Evolutionary conservation across 2,113 vertebrate genomes (phyloP).

Genomic region (Actinemys pallida): DNA sequence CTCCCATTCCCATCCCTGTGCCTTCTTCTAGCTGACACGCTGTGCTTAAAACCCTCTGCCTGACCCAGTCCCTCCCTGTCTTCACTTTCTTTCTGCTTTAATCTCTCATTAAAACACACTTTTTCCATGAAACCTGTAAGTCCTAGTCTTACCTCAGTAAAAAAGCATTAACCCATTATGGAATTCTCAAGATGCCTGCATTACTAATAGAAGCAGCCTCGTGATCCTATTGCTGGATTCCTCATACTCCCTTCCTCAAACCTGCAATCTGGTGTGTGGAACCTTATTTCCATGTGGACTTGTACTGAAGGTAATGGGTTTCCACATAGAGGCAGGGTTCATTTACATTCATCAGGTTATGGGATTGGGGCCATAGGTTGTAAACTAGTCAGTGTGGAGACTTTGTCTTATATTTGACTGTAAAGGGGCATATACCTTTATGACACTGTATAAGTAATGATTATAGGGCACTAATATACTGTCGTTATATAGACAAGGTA

Average conservation of each 20-base stretch:
- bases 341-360: neutral
- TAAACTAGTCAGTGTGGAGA: neutral
- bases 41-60: neutral
- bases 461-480: neutral
- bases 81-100: neutral
- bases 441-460: neutral
- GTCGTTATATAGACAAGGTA: neutral
- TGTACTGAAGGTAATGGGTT: neutral
- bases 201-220: neutral
- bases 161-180: neutral
- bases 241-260: neutral
- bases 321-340: neutral
- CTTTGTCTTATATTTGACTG: constrained; percentile 1
- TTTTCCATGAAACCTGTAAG: neutral
- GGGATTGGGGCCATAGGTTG: neutral
- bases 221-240: neutral
- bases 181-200: neutral
- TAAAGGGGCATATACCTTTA: neutral
- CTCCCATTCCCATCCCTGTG: neutral
- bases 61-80: neutral
- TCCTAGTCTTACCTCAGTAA: neutral
- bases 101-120: neutral
- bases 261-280: neutral
- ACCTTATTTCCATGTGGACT: neutral
- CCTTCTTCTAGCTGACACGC: neutral